Percentiles rank a stretch among this genome's conserved stretches.
phyloP scores from a whole-genome alignment of 1,140 invertebrate species.

The Pachypsylla venusta region DNA sequence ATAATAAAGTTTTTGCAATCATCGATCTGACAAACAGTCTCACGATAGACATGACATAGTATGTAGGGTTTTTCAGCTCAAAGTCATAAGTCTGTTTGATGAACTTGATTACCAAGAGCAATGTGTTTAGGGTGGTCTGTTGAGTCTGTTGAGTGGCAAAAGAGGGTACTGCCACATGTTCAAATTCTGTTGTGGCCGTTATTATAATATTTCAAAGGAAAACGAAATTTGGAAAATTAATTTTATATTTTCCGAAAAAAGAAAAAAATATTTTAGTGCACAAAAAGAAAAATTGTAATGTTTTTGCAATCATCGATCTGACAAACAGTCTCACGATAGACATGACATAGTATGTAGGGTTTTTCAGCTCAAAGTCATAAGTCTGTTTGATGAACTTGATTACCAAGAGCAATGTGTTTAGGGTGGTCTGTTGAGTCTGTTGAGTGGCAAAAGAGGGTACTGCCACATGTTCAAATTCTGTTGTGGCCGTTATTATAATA shows the following conservation, averaged over 20 bases:
- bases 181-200: slow-evolving; percentile 35
- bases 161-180: slow-evolving; percentile 33
- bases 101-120: slow-evolving; percentile 21
- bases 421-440: slow-evolving; percentile 29
- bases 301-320: slow-evolving; percentile 4
- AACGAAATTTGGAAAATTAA: too few species aligned
- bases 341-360: too few species aligned
- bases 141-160: slow-evolving; percentile 34
- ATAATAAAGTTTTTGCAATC: slow-evolving; percentile 8
- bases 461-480: slow-evolving; percentile 36
- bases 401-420: slow-evolving; percentile 27
- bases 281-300: too few species aligned
- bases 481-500: slow-evolving; percentile 31
- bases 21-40: slow-evolving; percentile 8
- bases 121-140: slow-evolving; percentile 28
- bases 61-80: too few species aligned
- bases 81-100: too few species aligned
- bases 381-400: slow-evolving; percentile 3
- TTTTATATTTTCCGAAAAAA: too few species aligned
- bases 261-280: too few species aligned
- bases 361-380: too few species aligned
- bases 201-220: too few species aligned
- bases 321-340: too few species aligned
- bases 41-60: too few species aligned
- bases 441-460: slow-evolving; percentile 35